These are phyloP conservation scores for Myotis yumanensis DNA, from an alignment of 2,113 vertebrate genomes.

Conservation along the genomic window DNA sequence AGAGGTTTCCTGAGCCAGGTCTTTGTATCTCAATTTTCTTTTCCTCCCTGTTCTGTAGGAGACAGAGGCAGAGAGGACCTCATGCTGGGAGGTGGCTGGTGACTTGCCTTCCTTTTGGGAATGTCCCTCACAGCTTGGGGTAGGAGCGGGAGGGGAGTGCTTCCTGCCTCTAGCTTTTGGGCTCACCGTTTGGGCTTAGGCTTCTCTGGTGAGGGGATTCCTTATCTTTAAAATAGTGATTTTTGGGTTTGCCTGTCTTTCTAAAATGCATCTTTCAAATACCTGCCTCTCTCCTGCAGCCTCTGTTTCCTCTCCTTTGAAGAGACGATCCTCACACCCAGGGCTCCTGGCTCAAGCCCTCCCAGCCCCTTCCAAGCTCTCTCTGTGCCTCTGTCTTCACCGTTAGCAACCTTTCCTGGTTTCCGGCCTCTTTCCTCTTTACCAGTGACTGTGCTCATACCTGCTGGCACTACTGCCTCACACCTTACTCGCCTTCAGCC, in stretches of 20 bases:
- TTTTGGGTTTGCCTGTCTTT: neutral
- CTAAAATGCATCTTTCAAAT: neutral
- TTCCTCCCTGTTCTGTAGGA: neutral
- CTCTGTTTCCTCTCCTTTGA: neutral
- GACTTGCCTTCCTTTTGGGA: neutral
- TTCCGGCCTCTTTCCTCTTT: neutral
- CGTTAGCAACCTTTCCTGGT: neutral
- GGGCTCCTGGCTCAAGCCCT: neutral
- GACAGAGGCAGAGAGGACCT: neutral
- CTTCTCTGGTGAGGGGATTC: neutral
- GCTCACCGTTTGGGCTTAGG: neutral
- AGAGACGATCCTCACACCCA: neutral
- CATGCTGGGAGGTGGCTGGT: no score
- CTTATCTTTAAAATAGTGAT: neutral
- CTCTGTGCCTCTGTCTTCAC: neutral
- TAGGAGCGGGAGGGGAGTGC: neutral
- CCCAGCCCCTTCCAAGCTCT: rapidly evolving
- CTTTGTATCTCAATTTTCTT: neutral
- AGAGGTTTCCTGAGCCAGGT: neutral
- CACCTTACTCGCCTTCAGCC: neutral
- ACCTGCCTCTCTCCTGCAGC: neutral
- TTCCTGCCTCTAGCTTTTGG: neutral
- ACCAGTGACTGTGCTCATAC: neutral
- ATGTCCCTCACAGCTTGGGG: neutral
- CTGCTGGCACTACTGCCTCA: neutral